Evolutionary conservation across 2,888 invertebrate species (phyloP).

Genomic region (Mythimna impura): DNA sequence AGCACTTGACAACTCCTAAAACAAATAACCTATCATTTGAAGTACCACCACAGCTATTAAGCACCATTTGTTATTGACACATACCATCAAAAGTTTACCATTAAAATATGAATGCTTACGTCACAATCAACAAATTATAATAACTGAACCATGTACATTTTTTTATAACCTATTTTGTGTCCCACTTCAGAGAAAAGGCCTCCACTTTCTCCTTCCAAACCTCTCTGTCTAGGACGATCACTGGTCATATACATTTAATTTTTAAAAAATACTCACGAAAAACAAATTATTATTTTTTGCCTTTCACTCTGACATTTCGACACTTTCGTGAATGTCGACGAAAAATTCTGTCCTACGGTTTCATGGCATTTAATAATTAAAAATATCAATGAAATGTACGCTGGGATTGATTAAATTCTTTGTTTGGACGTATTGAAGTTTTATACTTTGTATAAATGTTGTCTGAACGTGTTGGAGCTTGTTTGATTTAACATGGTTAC

Average conservation of each 20-base stretch:
- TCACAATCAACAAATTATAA: conserved; percentile 23
- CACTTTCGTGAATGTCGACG: conserved; percentile 33
- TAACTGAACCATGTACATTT: conserved; percentile 19
- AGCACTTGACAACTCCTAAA: conserved; percentile 39
- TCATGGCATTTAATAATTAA: conserved; percentile 51
- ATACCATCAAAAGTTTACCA: conserved; percentile 16
- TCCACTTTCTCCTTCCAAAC: too few relatives aligned
- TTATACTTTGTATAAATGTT: conserved; percentile 55
- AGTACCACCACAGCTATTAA: conserved; percentile 18
- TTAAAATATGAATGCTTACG: conserved; percentile 8
- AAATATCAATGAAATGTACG: conserved; percentile 48
- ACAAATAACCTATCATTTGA: conserved; percentile 43
- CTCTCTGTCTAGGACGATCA: too few relatives aligned
- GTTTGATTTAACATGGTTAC: conserved; percentile 55
- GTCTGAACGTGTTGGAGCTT: conserved; percentile 54
- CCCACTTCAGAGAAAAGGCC: too few relatives aligned
- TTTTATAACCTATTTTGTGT: neutral
- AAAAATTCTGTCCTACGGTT: conserved; percentile 26
- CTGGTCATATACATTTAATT: too few relatives aligned
- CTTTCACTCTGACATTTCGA: conserved; percentile 49
- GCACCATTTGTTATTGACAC: conserved; percentile 21
- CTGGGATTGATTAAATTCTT: conserved; percentile 59
- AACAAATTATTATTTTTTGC: conserved; percentile 23
- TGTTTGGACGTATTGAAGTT: conserved; percentile 55
- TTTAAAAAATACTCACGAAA: neutral